Conservation (phyloP, 2,888 invertebrate genomes). For the Dicranocentrus wangi region DNA sequence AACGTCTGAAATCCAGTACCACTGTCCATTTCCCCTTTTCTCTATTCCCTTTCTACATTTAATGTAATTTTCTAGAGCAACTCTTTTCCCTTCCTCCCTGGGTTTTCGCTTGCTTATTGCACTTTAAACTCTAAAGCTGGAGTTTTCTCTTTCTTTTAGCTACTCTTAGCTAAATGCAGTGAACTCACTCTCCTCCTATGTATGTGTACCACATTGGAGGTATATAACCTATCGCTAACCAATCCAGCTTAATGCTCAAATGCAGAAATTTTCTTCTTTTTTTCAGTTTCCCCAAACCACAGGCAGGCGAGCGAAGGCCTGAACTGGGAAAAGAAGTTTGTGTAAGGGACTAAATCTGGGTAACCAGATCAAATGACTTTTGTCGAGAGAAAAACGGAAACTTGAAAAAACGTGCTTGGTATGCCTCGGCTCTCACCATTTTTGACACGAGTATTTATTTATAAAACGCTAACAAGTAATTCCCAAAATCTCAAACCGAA, state of each 20-base stretch:
- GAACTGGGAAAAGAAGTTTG: conserved; percentile 12
- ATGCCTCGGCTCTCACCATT: conserved; percentile 42
- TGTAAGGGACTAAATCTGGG: conserved; percentile 37
- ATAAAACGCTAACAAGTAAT: conserved; percentile 57
- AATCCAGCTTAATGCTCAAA: conserved; percentile 51
- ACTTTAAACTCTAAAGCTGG: conserved; percentile 25
- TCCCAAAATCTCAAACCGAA: conserved; percentile 54
- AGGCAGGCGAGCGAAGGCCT: no score
- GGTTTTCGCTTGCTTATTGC: conserved; percentile 22
- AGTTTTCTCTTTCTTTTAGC: background rate
- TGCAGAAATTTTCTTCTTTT: conserved; percentile 18
- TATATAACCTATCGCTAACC: no score
- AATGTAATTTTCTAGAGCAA: conserved; percentile 29
- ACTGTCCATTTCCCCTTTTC: conserved; percentile 32
- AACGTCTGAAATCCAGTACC: conserved; percentile 11
- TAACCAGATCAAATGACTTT: conserved; percentile 61
- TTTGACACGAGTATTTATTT: conserved; percentile 56
- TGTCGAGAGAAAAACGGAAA: conserved; percentile 15
- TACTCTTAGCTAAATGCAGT: background rate
- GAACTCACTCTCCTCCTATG: background rate
- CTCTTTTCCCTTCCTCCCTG: background rate
- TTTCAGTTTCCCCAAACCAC: conserved; percentile 33
- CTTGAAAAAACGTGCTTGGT: background rate
- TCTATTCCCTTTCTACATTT: conserved; percentile 32
- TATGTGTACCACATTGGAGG: background rate